These are phyloP conservation scores for Grammomys dolichurus DNA, from an alignment of 2,113 vertebrate species.

Conservation along the genomic window DNA sequence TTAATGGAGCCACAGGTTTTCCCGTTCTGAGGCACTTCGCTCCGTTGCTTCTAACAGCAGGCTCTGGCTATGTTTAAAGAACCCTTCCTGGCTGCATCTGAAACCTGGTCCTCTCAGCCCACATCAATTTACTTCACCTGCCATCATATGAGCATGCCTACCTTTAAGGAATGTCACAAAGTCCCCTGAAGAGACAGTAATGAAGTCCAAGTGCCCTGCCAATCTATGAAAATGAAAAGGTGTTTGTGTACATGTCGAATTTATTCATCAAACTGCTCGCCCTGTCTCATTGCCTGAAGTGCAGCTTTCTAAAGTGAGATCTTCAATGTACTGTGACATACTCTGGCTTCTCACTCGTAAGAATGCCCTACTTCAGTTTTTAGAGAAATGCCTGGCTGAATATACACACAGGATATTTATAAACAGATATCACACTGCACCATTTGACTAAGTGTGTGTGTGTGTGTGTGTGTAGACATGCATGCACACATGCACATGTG, in stretches of 20 bases:
- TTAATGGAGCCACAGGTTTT: background rate
- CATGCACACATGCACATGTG: background rate
- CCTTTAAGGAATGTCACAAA: constrained; percentile 14
- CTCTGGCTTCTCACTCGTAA: constrained; percentile 32
- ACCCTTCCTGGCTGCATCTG: background rate
- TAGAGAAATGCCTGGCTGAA: constrained; percentile 28
- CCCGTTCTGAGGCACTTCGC: background rate
- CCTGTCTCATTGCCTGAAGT: constrained; percentile 11
- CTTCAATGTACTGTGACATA: background rate
- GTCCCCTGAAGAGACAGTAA: constrained; percentile 8
- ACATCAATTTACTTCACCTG: background rate
- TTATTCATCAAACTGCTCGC: constrained; percentile 21
- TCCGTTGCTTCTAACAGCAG: constrained; percentile 8
- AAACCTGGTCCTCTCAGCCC: background rate
- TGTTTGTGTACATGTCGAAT: background rate
- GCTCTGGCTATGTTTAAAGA: background rate
- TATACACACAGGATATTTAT: background rate
- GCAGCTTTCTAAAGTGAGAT: background rate
- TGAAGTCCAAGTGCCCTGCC: background rate
- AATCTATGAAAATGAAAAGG: background rate
- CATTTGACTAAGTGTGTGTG: background rate
- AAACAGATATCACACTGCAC: background rate
- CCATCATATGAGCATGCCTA: background rate
- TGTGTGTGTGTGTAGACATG: background rate
- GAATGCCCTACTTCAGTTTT: background rate